Conservation (phyloP, 1,140 invertebrate genomes). For the Holcopasites calliopsidis region DNA sequence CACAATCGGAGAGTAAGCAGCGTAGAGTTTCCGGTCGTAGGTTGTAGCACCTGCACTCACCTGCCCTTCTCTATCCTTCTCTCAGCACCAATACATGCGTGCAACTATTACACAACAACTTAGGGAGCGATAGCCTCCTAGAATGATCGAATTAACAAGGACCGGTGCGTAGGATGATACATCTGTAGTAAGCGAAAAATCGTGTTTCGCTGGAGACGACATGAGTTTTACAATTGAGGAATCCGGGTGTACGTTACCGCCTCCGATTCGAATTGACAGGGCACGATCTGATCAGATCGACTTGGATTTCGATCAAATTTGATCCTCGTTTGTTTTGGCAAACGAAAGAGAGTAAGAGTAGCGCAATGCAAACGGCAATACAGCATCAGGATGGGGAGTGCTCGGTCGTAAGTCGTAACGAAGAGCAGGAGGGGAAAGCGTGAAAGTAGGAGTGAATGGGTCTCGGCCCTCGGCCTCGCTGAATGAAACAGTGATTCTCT, state of each 20-base stretch:
- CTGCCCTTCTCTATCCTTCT: slow-evolving; percentile 14
- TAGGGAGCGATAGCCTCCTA: no score
- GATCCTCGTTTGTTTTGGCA: neutral
- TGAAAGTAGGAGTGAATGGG: slow-evolving; percentile 64
- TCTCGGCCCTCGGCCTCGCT: slow-evolving; percentile 73
- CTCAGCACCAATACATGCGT: neutral
- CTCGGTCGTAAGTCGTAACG: no score
- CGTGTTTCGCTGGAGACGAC: no score
- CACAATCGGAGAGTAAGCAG: neutral
- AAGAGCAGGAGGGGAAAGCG: neutral
- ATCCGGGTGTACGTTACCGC: neutral
- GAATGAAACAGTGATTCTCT: slow-evolving; percentile 77
- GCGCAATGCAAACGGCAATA: neutral
- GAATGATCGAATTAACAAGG: no score
- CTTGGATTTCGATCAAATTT: neutral
- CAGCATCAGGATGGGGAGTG: slow-evolving; percentile 10
- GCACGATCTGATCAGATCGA: neutral
- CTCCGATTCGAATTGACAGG: neutral
- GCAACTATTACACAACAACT: no score
- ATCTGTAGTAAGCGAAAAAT: no score
- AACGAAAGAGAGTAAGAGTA: neutral
- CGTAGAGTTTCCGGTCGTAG: slow-evolving; percentile 30
- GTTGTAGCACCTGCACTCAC: slow-evolving; percentile 31
- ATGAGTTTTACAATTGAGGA: no score
- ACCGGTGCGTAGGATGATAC: no score